Base-by-base conservation (phyloP, 2,888 invertebrate species). In the Ornithoptera alexandrae region DNA sequence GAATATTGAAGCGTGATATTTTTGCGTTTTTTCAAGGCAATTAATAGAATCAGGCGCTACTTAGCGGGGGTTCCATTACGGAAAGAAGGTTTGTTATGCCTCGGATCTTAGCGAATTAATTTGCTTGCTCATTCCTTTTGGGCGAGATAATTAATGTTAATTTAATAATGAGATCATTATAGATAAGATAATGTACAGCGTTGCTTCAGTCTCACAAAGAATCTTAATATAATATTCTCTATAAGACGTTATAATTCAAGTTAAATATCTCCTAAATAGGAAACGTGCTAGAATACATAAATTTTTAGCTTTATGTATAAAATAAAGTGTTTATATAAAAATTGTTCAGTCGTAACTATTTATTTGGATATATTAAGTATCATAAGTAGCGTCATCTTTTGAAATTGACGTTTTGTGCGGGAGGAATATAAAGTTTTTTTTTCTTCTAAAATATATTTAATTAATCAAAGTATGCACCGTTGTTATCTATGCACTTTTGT, bases 71-170 rank as follows among this genome's bases (percentile, higher is more conserved):
- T 18, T 66, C 65, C 59, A 59, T 66, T 66, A 66, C 65, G 24
- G 7, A 59, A 59, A 39, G 39, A 59, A 30, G 65, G 58, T 24
- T 60, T 46, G 22, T 50, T 65, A 46, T 59, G 65, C 59, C 12
- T 30, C 46, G 59, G 30, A 50, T 66, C 59, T 66, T 60, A 60
- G 62, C 61, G 39, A 62, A 24, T 60, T 66, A 66, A 59, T 50
- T 60, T 66, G 50, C 59, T 66, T 60, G 59, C 60, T 66, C 65
- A 66, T 66, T 66, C 59, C 59, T 66, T 62, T 66, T 50, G 50
- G 24, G 50, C 39, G 18, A 50, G 50, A 66, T 66, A 66, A 66
- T 66, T 66, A 66, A 66, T 59, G 20, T 50, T 50, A 66, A 42
- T 42, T 66, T 66, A 50, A 60, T 66, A 59, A 59, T 42, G 59